Evolutionary conservation across 2,113 vertebrate species (phyloP).

Genomic region (Chunga burmeisteri): DNA sequence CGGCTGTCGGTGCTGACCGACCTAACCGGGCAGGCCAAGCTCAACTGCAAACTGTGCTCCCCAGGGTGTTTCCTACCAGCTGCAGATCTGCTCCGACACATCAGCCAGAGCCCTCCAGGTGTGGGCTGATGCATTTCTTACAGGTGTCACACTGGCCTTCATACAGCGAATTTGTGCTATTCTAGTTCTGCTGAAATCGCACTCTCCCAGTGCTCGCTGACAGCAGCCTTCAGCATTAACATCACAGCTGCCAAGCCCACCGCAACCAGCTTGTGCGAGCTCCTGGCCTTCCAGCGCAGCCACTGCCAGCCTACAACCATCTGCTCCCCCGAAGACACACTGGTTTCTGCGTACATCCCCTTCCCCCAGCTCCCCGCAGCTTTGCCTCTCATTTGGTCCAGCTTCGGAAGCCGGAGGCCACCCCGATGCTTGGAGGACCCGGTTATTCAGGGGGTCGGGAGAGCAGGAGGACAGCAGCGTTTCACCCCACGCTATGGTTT

Average conservation of each 20-base stretch:
- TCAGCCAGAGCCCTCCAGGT: background rate
- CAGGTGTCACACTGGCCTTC: background rate
- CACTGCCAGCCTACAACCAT: background rate
- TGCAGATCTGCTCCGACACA: background rate
- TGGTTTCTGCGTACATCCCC: background rate
- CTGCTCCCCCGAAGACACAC: background rate
- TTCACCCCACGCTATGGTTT: background rate
- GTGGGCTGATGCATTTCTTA: background rate
- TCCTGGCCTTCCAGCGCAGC: background rate
- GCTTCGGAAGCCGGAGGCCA: background rate
- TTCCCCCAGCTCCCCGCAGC: background rate
- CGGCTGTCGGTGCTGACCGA: background rate
- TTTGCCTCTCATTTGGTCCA: background rate
- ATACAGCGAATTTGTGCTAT: background rate
- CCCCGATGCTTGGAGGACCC: accelerated
- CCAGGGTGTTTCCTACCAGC: background rate
- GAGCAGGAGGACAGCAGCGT: background rate
- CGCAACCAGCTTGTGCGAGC: background rate
- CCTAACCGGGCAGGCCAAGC: background rate
- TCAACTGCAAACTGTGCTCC: background rate
- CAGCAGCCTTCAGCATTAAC: background rate
- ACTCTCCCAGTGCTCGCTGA: background rate
- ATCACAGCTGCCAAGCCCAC: accelerated
- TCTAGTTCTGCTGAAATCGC: background rate
- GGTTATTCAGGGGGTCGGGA: background rate